Evolutionary conservation across 2,888 invertebrate genomes (phyloP).

Genomic region (Chymomyza fuscimana): DNA sequence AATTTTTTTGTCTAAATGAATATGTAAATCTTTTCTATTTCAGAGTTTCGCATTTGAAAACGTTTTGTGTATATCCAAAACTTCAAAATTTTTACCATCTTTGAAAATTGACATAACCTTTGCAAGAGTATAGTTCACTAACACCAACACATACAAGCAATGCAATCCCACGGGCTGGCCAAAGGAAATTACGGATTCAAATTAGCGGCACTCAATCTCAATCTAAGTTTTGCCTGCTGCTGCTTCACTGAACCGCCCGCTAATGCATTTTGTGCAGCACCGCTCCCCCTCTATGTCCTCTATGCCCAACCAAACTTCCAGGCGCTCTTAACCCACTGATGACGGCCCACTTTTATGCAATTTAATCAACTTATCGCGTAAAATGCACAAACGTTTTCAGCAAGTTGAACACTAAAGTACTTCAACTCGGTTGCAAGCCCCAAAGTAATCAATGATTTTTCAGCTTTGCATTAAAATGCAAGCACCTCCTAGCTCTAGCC

Average conservation of each 20-base stretch:
- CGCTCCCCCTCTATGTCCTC: no score
- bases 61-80: no score
- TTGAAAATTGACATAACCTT: conserved; percentile 2
- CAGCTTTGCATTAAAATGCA: conserved; percentile 51
- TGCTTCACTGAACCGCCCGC: conserved; percentile 51
- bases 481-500: conserved; percentile 15
- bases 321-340: conserved; percentile 9
- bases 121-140: neutral
- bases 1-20: no score
- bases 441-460: conserved; percentile 61
- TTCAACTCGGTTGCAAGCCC: neutral
- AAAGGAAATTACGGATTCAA: conserved; percentile 68
- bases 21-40: no score
- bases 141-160: neutral
- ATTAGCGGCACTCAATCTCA: conserved; percentile 72
- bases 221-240: conserved; percentile 50
- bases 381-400: conserved; percentile 48
- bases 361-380: conserved; percentile 69
- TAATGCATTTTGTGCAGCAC: conserved; percentile 52
- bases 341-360: conserved; percentile 57
- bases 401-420: conserved; percentile 12
- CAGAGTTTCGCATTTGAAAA: no score
- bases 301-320: no score
- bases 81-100: no score
- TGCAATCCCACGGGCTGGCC: conserved; percentile 18